phyloP scores from a whole-genome alignment of 2,113 vertebrate species.

The Toxostoma redivivum region DNA sequence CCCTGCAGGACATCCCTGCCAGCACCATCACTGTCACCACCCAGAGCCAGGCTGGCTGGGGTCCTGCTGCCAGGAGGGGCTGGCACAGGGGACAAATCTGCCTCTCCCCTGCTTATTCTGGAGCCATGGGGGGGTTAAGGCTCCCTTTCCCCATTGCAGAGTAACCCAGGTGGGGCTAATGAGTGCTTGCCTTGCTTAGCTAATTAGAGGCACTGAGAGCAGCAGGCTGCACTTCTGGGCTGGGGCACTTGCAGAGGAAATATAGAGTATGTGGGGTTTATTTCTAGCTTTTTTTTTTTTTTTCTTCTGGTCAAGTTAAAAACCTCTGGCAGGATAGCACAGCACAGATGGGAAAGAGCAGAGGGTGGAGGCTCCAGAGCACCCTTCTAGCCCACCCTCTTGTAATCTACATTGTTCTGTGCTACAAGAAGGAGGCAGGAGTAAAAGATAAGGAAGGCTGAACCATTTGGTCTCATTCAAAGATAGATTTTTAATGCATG shows the following conservation, averaged over 20 bases:
- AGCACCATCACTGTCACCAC: neutral
- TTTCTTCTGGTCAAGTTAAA: neutral
- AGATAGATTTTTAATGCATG: neutral
- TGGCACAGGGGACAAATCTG: neutral
- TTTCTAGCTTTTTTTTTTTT: neutral
- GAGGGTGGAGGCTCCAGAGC: neutral
- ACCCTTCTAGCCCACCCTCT: neutral
- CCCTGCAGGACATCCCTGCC: neutral
- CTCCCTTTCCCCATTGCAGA: neutral
- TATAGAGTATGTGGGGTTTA: neutral
- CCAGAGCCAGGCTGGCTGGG: neutral
- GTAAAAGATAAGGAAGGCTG: neutral
- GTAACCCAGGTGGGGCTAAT: conserved; percentile 54
- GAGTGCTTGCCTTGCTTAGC: conserved; percentile 6
- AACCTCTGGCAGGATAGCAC: neutral
- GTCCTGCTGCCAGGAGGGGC: neutral
- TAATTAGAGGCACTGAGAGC: conserved; percentile 5
- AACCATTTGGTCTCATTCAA: neutral
- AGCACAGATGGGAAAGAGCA: neutral
- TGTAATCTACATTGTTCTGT: neutral
- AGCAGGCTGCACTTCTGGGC: neutral
- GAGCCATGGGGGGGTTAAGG: neutral
- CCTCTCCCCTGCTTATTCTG: neutral
- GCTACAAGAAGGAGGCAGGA: neutral
- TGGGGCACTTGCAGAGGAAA: neutral